These are phyloP conservation scores for Sinosuthora webbiana DNA, from an alignment of 2,113 vertebrate genomes.

Conservation along the genomic window DNA sequence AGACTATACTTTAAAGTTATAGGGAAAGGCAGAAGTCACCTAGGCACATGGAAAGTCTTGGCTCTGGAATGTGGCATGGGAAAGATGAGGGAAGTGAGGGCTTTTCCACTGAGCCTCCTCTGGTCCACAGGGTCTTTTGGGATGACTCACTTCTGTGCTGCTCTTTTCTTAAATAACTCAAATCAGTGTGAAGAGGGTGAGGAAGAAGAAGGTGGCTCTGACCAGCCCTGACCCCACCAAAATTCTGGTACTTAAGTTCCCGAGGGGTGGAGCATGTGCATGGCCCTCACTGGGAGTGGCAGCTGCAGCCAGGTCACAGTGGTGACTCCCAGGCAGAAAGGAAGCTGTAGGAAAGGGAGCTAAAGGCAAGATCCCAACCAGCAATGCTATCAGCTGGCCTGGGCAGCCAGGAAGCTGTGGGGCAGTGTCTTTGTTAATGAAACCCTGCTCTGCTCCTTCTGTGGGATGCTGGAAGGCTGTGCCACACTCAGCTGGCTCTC, in stretches of 20 bases:
- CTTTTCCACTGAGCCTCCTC: not conserved
- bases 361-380: not conserved
- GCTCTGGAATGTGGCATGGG: not conserved
- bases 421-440: not conserved
- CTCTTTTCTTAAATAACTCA: not conserved
- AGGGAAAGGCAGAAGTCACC: not conserved
- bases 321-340: not conserved
- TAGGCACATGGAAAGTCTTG: not conserved
- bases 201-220: not conserved
- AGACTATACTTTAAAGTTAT: fast-evolving
- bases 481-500: not conserved
- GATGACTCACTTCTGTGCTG: not conserved
- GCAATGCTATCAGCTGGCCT: not conserved
- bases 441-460: not conserved
- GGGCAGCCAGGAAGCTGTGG: not conserved
- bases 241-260: not conserved
- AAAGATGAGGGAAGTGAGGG: fast-evolving
- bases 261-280: fast-evolving
- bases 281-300: not conserved
- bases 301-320: not conserved
- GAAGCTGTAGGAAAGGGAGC: not conserved
- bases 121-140: not conserved
- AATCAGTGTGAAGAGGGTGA: not conserved
- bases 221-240: not conserved
- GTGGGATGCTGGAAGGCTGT: not conserved